These are phyloP conservation scores for Psammodynastes pulverulentus DNA, from an alignment of 2,113 vertebrate genomes.

Conservation along the genomic window DNA sequence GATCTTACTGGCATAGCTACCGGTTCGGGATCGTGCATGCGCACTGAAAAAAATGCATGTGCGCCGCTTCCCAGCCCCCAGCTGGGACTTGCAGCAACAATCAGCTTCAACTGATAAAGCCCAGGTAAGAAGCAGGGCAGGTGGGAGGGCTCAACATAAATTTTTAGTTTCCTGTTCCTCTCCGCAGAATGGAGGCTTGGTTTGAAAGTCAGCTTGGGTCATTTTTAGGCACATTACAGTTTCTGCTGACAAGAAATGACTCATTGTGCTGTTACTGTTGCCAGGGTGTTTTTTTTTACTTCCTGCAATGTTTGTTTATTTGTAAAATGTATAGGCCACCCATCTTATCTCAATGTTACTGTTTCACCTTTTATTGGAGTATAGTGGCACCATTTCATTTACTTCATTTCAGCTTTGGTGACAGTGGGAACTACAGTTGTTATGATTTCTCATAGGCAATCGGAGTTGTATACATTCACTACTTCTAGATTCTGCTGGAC, in stretches of 20 bases:
- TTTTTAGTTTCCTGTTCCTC: too few relatives aligned
- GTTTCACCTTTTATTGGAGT: not conserved
- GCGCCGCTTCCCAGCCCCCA: too few relatives aligned
- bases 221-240: not conserved
- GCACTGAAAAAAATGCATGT: too few relatives aligned
- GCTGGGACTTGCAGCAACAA: too few relatives aligned
- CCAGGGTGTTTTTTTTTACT: not conserved
- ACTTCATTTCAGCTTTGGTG: not conserved
- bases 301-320: not conserved
- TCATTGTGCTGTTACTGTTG: not conserved
- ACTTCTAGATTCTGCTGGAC: not conserved
- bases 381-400: not conserved
- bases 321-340: not conserved
- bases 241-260: not conserved
- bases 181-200: too few relatives aligned
- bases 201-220: not conserved
- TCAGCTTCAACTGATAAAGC: too few relatives aligned
- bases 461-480: not conserved
- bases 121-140: too few relatives aligned
- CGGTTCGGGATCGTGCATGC: too few relatives aligned
- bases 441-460: not conserved
- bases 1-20: too few relatives aligned
- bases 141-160: too few relatives aligned
- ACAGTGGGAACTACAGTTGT: not conserved
- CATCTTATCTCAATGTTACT: not conserved